Evolutionary conservation across 2,113 vertebrate genomes (phyloP), one percentile per base, ranked within the genome.

Genomic region (Myrmophylax atrothorax): DNA sequence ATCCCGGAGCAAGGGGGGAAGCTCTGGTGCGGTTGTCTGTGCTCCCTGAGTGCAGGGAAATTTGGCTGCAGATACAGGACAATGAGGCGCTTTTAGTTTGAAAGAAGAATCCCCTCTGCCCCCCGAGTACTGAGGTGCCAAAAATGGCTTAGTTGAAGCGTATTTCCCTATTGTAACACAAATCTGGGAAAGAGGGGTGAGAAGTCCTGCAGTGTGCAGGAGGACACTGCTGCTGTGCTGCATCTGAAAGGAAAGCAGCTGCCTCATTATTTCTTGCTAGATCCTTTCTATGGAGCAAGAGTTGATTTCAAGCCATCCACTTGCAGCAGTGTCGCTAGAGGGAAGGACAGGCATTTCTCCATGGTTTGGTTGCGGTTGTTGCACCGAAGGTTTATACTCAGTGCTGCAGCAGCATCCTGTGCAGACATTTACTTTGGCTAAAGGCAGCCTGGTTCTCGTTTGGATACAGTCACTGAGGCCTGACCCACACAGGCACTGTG

Each of bases 341-440:
- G 42, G 78, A 95, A 85, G 55, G 38, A 80, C 62, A 58, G 38
- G 63, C 42, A 25, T 79, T 93, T 79, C 69, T 73, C 49, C 40
- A 26, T 33, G 44, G 8, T 31, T 42, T 1, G 0, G 16, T 4
- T 47, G 53, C 47, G 38, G 84, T 22, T 47, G 60, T 33, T 53
- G 55, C 3, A 1, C 38, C 0, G 0, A 84, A 58, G 72, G 69
- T 78, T 94, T 78, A 38, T 63, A 15, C 56, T 74, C 68, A 18
- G 79, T 52, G 63, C 67, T 0, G 0, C 53, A 66, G 80, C 87
- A 95, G 93, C 52, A 87, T 84, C 89, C 89, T 94, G 91, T 87
- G 73, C 77, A 94, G 94, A 95, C 89, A 92, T 90, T 92, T 93
- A 68, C 47, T 89, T 94, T 94, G 91, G 84, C 89, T 74, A 66